Evolutionary conservation across 2,797 vertebrate species (phyloP), one percentile per base, ranked within the genome.

Genomic region (Sebastes trivittatus): DNA sequence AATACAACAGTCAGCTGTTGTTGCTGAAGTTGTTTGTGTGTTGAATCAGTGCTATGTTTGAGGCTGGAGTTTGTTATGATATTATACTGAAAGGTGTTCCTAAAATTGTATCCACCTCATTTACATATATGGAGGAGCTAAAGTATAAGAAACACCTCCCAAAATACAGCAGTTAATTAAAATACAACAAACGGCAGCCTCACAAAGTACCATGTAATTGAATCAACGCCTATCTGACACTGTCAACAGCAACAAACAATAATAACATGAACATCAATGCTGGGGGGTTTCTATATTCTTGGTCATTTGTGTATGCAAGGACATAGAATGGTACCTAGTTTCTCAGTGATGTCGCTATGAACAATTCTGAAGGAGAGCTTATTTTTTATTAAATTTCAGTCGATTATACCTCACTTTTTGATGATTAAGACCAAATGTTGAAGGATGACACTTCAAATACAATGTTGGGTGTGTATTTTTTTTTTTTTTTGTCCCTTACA

Each of bases 341-440:
- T 80, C 1, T 59, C 22, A 36, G 46, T 64, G 2, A 27, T 71
- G 29, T 64, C 7, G 32, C 11, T 49, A 2, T 30, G 25, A 75
- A 59, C 14, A 62, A 34, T 29, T 11, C 6, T 22, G 32, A 75
- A 72, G 55, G 11, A 60, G 29, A 38, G 14, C 66, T 84, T 72
- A 30, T 77, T 80, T 88, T 67, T 71, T 38, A 23, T 70, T 55
- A 11, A 38, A 7, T 82, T 86, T 79, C 46, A 70, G n/a, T 78
- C n/a, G 22, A 4, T 68, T 82, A 81, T 87, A 81, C 81, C 79
- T 89, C 86, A 82, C 0, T 86, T 82, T 73, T 62, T 84, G 34
- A 77, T 78, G 14, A 83, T 77, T 46, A 64, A 80, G 89, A 93
- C 89, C 90, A 93, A 92, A 89, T 89, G 56, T 84, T 83, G 27